Conservation (phyloP, 92 coral and sea anemone species). For the Muricea muricata region DNA sequence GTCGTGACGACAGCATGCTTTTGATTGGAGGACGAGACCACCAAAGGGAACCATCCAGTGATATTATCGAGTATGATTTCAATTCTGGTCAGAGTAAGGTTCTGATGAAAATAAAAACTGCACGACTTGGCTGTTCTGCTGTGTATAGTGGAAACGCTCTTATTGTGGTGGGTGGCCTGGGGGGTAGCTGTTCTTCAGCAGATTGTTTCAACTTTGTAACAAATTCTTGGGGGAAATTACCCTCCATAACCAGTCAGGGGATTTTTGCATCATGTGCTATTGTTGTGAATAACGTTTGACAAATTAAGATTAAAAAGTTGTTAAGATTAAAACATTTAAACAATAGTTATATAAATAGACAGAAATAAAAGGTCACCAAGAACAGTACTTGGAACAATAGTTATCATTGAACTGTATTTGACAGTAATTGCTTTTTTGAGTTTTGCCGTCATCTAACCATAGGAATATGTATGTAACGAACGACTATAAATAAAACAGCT, state of each 20-base stretch:
- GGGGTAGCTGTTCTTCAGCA: neutral
- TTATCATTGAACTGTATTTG: no score
- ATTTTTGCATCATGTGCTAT: neutral
- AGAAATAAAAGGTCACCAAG: no score
- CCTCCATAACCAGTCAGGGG: neutral
- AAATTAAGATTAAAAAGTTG: neutral
- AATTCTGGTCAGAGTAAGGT: slow-evolving; percentile 8
- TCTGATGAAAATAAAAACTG: neutral
- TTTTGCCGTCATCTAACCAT: no score
- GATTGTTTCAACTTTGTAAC: slow-evolving; percentile 3
- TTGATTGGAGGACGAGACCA: neutral
- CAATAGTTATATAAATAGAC: no score
- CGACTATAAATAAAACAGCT: no score
- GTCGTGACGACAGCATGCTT: neutral
- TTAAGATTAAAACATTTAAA: neutral
- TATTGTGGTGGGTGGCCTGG: neutral
- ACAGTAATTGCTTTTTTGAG: no score
- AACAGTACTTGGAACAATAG: no score
- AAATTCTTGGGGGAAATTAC: neutral
- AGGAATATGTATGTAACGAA: no score
- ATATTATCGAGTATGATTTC: neutral
- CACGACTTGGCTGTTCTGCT: neutral
- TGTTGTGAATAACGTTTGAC: neutral
- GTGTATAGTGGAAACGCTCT: neutral
- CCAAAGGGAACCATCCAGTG: neutral